These are phyloP conservation scores for Trachelus troglodyta DNA, from an alignment of 2,888 invertebrate genomes.

Conservation along the genomic window DNA sequence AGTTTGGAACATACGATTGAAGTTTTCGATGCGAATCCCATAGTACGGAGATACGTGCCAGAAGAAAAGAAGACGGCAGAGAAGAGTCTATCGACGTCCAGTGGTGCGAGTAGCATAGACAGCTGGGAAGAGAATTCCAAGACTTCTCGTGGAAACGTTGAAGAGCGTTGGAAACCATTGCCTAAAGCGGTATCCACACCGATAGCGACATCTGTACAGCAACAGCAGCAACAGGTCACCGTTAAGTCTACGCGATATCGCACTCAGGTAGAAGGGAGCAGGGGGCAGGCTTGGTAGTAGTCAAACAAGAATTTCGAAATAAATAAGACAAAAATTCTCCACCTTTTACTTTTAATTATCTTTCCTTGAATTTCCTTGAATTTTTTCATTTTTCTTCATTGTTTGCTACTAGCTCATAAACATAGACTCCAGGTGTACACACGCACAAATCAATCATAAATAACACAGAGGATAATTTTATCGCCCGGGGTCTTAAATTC, in stretches of 20 bases:
- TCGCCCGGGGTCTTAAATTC: background rate
- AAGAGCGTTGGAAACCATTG: slow-evolving; percentile 9
- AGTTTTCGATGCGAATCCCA: slow-evolving; percentile 48
- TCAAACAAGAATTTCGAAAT: background rate
- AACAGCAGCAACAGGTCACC: slow-evolving; percentile 7
- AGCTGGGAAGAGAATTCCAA: slow-evolving; percentile 45
- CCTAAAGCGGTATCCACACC: slow-evolving; percentile 7
- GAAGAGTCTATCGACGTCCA: slow-evolving; percentile 40
- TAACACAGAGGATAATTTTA: background rate
- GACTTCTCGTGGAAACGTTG: slow-evolving; percentile 20
- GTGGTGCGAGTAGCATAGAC: slow-evolving; percentile 50
- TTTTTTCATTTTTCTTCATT: background rate
- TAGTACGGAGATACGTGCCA: slow-evolving; percentile 37
- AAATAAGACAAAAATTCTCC: background rate
- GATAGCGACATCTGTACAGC: background rate
- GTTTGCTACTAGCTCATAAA: background rate
- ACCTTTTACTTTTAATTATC: background rate
- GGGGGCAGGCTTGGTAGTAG: slow-evolving; percentile 15
- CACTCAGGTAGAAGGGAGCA: slow-evolving; percentile 20
- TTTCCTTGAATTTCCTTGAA: background rate
- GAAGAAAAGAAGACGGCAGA: slow-evolving; percentile 34
- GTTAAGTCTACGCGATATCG: slow-evolving; percentile 19
- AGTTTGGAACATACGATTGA: slow-evolving; percentile 48
- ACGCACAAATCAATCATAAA: background rate
- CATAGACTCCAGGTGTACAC: background rate